These are phyloP conservation scores for Synchiropus splendidus DNA, from an alignment of 2,113 vertebrate species.

Conservation along the genomic window DNA sequence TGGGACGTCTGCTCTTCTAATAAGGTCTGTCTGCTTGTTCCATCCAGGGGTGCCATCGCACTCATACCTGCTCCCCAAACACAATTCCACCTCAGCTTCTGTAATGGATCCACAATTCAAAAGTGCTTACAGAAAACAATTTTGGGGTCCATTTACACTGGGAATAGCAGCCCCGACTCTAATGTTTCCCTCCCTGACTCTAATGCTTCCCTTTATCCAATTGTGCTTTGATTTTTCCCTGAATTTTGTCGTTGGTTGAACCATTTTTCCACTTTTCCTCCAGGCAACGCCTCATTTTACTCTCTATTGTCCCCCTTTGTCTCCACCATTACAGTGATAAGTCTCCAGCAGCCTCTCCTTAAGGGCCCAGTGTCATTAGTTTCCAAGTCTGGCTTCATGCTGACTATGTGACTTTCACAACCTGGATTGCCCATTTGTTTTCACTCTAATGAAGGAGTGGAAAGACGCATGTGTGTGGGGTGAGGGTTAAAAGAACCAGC, in stretches of 20 bases:
- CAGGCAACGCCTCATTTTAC: slow-evolving; percentile 12
- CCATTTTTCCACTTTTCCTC: too few species aligned
- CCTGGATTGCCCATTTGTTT: slow-evolving; percentile 47
- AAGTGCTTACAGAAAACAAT: slow-evolving; percentile 56
- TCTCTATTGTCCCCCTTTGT: slow-evolving; percentile 13
- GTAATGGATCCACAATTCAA: slow-evolving; percentile 45
- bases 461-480: slow-evolving; percentile 3
- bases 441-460: slow-evolving; percentile 55
- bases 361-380: slow-evolving; percentile 50
- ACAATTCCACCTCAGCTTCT: slow-evolving; percentile 32
- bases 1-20: slow-evolving; percentile 62
- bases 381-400: slow-evolving; percentile 35
- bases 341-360: slow-evolving; percentile 33
- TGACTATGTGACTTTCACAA: slow-evolving; percentile 42
- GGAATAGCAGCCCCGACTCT: slow-evolving; percentile 12
- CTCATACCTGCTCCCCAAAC: slow-evolving; percentile 49
- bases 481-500: neutral
- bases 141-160: too few species aligned
- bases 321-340: slow-evolving; percentile 35
- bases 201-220: too few species aligned
- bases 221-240: slow-evolving; percentile 20
- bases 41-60: slow-evolving; percentile 23
- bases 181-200: slow-evolving; percentile 22
- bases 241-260: slow-evolving; percentile 23
- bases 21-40: slow-evolving; percentile 57